Conservation (phyloP, 2,113 vertebrate species). For the Hyperoodon ampullatus region DNA sequence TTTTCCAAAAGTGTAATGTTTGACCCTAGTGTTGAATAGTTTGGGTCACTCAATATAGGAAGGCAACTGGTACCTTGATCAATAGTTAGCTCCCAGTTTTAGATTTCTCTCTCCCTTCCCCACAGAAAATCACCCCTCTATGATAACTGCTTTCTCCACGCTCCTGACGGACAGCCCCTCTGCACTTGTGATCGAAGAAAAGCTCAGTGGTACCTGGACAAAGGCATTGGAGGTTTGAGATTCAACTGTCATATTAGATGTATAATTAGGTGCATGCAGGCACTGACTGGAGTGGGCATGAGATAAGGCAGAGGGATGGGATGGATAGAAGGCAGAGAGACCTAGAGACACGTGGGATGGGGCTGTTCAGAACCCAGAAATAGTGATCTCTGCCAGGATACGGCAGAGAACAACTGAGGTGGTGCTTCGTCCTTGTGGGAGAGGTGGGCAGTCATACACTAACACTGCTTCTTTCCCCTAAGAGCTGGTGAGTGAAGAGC, state of each 20-base stretch:
- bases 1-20: not conserved
- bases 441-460: not conserved
- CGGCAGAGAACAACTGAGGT: not conserved
- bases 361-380: not conserved
- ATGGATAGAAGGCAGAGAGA: not conserved
- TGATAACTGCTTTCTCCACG: conserved; percentile 98
- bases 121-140: conserved; percentile 97
- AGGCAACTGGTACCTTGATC: not conserved
- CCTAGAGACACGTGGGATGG: not conserved
- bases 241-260: not conserved
- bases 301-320: not conserved
- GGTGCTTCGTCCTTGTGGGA: not conserved
- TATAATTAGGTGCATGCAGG: not conserved
- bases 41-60: not conserved
- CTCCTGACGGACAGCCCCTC: conserved; percentile 96
- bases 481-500: conserved; percentile 95
- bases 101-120: conserved; percentile 35
- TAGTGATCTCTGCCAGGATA: not conserved
- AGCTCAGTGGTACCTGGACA: conserved; percentile 98
- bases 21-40: conserved; percentile 1
- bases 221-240: conserved; percentile 95
- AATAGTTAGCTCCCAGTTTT: not conserved
- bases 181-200: conserved; percentile 99
- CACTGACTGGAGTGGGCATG: not conserved
- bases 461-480: conserved; percentile 50